Evolutionary conservation across 2,113 vertebrate species (phyloP).

Genomic region (Cercopithecus mona): DNA sequence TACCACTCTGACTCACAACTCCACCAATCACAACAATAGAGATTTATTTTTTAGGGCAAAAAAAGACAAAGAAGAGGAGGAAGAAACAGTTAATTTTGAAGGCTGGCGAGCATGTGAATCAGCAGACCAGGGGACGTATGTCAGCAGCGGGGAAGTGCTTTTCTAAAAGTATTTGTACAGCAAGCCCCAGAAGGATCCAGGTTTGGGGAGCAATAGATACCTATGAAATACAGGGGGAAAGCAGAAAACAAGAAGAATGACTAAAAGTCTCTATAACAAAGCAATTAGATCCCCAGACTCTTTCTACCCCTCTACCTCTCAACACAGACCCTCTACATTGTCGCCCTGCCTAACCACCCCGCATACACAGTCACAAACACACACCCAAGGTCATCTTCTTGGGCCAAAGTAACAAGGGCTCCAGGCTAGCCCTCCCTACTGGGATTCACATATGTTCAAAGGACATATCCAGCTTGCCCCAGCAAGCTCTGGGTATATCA

Average conservation of each 20-base stretch:
- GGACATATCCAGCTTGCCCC: not conserved
- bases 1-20: not conserved
- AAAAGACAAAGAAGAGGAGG: not conserved
- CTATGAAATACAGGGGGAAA: not conserved
- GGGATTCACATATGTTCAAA: not conserved
- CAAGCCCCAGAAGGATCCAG: not conserved
- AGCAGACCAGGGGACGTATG: not conserved
- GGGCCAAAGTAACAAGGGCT: not conserved
- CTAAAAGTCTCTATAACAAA: not conserved
- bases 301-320: not conserved
- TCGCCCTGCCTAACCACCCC: no score
- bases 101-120: not conserved
- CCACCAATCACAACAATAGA: not conserved
- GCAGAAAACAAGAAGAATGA: not conserved
- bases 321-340: not conserved
- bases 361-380: not conserved
- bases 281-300: not conserved
- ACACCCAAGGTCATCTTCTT: not conserved
- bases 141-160: not conserved
- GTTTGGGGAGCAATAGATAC: not conserved
- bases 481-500: not conserved
- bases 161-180: not conserved
- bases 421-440: not conserved
- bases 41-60: not conserved
- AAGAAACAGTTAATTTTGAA: not conserved